Evolutionary conservation across 2,113 vertebrate species (phyloP).

Genomic region (Emydura subglobosa): DNA sequence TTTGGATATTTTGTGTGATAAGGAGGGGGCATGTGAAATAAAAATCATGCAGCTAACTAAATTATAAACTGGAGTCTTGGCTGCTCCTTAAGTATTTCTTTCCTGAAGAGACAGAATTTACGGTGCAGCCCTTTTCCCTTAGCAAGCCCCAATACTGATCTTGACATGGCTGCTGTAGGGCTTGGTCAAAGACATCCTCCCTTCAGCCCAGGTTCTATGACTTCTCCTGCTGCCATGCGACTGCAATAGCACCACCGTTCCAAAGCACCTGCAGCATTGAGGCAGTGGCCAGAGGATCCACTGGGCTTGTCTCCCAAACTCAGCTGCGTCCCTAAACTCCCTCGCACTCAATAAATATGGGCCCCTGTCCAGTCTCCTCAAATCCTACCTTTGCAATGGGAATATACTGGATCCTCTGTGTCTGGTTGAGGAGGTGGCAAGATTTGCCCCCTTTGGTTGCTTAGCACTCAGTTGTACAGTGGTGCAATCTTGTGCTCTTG

Average conservation of each 20-base stretch:
- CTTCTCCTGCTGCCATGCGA: background rate
- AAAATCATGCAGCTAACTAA: background rate
- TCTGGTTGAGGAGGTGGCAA: background rate
- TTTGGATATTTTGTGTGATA: background rate
- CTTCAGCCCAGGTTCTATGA: background rate
- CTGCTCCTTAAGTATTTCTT: constrained; percentile 10
- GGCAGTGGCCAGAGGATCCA: background rate
- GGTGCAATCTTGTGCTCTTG: background rate
- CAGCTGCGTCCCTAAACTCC: background rate
- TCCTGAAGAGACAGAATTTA: background rate
- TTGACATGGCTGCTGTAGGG: background rate
- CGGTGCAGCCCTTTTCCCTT: background rate
- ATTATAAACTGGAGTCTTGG: background rate
- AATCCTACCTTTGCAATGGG: background rate
- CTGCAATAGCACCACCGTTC: background rate
- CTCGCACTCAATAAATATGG: background rate
- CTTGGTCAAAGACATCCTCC: background rate
- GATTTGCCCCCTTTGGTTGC: background rate
- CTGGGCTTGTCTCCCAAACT: background rate
- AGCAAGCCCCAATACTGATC: background rate
- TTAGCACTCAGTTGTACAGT: background rate
- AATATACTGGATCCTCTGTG: background rate
- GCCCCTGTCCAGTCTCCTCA: background rate
- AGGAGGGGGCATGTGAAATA: background rate
- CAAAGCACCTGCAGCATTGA: background rate